Evolutionary conservation across 1,140 invertebrate genomes (phyloP).

Genomic region (Tyrophagus putrescentiae): DNA sequence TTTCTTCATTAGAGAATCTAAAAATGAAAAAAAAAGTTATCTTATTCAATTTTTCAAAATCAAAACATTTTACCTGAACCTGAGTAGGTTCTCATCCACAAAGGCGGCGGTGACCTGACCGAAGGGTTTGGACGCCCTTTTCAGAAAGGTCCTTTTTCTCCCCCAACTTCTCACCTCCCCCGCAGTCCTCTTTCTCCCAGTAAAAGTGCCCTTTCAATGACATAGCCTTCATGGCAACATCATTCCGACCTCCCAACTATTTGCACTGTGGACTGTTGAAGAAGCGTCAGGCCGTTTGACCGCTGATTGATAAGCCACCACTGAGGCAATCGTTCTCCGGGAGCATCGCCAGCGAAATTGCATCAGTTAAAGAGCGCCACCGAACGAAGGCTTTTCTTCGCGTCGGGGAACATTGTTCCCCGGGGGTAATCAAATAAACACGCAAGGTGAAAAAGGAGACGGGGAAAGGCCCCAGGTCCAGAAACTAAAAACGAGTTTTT

Average conservation of each 20-base stretch:
- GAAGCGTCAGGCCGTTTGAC: conserved; percentile 33
- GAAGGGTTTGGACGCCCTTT: too few species aligned
- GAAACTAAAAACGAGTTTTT: too few species aligned
- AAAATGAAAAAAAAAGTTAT: too few species aligned
- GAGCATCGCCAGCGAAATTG: conserved; percentile 39
- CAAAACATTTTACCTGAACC: too few species aligned
- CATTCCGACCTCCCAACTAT: conserved; percentile 29
- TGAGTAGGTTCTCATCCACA: too few species aligned
- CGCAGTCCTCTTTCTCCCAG: too few species aligned
- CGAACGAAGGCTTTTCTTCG: conserved; percentile 48
- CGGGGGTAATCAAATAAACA: conserved; percentile 36
- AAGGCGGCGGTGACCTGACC: too few species aligned
- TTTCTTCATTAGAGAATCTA: too few species aligned
- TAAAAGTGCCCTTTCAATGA: conserved; percentile 26
- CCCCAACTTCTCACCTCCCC: too few species aligned
- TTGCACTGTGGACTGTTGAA: conserved; percentile 32
- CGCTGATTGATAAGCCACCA: conserved; percentile 28
- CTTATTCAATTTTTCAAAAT: too few species aligned
- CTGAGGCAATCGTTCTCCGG: conserved; percentile 38
- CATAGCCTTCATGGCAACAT: neutral
- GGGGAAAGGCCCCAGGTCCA: conserved; percentile 31
- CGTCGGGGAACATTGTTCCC: conserved; percentile 39
- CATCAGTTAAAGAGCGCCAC: conserved; percentile 49
- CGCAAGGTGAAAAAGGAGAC: conserved; percentile 31
- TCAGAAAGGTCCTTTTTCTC: too few species aligned